Evolutionary conservation across 1,140 invertebrate genomes (phyloP).

Genomic region (Orchestia grillus): DNA sequence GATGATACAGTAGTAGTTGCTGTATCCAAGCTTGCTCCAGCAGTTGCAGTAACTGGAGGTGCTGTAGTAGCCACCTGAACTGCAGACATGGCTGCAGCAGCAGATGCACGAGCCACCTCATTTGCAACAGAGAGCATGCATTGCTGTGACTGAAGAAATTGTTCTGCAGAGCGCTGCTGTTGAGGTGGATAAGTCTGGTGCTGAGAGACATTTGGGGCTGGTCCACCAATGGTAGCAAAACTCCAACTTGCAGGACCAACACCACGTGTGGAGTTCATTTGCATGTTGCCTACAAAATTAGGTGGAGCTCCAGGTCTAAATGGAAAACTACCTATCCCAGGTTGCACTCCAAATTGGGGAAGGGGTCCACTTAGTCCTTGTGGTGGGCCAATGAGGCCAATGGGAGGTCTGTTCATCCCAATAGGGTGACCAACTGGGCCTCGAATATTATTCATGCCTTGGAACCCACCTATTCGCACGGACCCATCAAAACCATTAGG

Average conservation of each 20-base stretch:
- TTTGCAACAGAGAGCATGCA: constrained; percentile 3
- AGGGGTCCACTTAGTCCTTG: constrained; percentile 38
- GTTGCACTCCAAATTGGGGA: neutral
- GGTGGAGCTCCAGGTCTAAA: neutral
- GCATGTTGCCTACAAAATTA: neutral
- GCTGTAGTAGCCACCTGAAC: neutral
- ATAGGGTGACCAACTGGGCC: neutral
- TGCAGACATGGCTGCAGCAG: neutral
- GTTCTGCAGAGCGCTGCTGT: neutral
- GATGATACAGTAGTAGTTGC: neutral
- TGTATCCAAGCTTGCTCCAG: neutral
- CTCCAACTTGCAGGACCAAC: neutral
- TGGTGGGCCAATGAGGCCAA: constrained; percentile 3
- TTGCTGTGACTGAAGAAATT: constrained; percentile 30
- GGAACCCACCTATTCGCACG: neutral
- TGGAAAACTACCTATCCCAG: constrained; percentile 3
- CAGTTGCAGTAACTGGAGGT: neutral
- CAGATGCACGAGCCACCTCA: neutral
- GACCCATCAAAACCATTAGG: neutral
- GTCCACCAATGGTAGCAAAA: neutral
- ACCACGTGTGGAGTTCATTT: neutral
- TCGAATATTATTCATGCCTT: neutral
- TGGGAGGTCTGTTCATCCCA: constrained; percentile 15
- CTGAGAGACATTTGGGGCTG: neutral
- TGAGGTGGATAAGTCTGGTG: neutral